Evolutionary conservation across 2,113 vertebrate genomes (phyloP).

Genomic region (Perca schrenkii): DNA sequence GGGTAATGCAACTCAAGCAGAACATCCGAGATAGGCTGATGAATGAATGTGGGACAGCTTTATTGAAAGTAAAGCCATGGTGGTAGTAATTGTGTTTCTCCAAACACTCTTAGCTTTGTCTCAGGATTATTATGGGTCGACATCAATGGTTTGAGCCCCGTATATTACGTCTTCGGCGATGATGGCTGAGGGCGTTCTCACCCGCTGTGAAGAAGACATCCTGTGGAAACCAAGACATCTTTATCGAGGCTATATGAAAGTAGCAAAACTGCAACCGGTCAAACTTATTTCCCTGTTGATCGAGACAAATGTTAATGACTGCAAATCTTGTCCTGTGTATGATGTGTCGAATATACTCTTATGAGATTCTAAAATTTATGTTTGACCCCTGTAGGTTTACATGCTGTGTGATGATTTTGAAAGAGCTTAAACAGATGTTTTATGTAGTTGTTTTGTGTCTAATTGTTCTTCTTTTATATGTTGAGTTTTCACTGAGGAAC

Average conservation of each 20-base stretch:
- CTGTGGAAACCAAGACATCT: slow-evolving; percentile 68
- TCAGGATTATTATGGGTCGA: slow-evolving; percentile 65
- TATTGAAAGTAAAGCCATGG: slow-evolving; percentile 78
- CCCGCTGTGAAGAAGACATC: slow-evolving; percentile 72
- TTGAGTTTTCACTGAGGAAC: slow-evolving; percentile 76
- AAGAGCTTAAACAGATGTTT: slow-evolving; percentile 60
- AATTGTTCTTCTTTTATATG: slow-evolving; percentile 73
- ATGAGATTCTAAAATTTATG: slow-evolving; percentile 66
- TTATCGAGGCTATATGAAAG: slow-evolving; percentile 63
- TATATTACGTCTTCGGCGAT: slow-evolving; percentile 64
- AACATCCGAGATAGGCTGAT: slow-evolving; percentile 71
- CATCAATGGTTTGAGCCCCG: slow-evolving; percentile 70
- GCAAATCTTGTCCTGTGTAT: slow-evolving; percentile 42
- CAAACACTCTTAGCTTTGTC: slow-evolving; percentile 70
- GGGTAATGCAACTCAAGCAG: slow-evolving; percentile 69
- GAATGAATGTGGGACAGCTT: slow-evolving; percentile 59
- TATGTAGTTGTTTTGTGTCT: slow-evolving; percentile 62
- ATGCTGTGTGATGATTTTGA: slow-evolving; percentile 57
- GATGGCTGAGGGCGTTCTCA: slow-evolving; percentile 80
- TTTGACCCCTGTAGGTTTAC: slow-evolving; percentile 58
- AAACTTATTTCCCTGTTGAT: slow-evolving; percentile 68
- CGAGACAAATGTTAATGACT: slow-evolving; percentile 31
- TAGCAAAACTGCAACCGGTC: slow-evolving; percentile 70
- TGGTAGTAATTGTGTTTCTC: slow-evolving; percentile 77
- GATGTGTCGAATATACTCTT: slow-evolving; percentile 37